These are phyloP conservation scores for Enoplosus armatus DNA, from an alignment of 2,797 vertebrate genomes.

Conservation along the genomic window DNA sequence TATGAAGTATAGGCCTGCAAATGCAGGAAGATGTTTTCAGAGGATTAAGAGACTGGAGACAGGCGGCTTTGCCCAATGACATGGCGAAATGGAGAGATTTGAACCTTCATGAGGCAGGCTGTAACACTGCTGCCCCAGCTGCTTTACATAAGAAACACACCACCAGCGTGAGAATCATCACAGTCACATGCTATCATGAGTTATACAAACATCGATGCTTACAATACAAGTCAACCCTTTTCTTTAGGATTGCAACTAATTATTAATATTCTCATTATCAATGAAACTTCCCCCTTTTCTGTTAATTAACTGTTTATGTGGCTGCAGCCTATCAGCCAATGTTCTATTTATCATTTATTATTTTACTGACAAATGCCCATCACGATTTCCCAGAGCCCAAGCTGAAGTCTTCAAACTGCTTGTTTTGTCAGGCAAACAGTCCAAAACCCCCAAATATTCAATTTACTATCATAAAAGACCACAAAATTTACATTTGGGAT, in stretches of 20 bases:
- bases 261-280: neutral
- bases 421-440: neutral
- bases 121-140: slow-evolving; percentile 34
- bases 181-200: slow-evolving; percentile 20
- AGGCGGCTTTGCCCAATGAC: slow-evolving; percentile 70
- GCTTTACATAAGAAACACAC: slow-evolving; percentile 49
- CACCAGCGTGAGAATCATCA: slow-evolving; percentile 67
- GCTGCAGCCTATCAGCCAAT: neutral
- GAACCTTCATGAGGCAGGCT: slow-evolving; percentile 60
- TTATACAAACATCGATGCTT: slow-evolving; percentile 16
- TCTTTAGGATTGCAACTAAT: neutral
- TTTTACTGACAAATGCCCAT: neutral
- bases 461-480: neutral
- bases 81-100: slow-evolving; percentile 62
- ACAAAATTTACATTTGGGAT: neutral
- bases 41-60: slow-evolving; percentile 79
- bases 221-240: slow-evolving; percentile 8
- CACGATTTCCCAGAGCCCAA: neutral
- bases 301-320: neutral
- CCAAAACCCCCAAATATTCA: neutral
- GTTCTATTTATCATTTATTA: neutral
- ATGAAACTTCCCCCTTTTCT: neutral
- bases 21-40: slow-evolving; percentile 75
- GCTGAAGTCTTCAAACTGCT: neutral
- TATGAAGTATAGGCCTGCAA: slow-evolving; percentile 64